phyloP scores from a whole-genome alignment of 2,797 vertebrate species.

The Lophotriccus pileatus region DNA sequence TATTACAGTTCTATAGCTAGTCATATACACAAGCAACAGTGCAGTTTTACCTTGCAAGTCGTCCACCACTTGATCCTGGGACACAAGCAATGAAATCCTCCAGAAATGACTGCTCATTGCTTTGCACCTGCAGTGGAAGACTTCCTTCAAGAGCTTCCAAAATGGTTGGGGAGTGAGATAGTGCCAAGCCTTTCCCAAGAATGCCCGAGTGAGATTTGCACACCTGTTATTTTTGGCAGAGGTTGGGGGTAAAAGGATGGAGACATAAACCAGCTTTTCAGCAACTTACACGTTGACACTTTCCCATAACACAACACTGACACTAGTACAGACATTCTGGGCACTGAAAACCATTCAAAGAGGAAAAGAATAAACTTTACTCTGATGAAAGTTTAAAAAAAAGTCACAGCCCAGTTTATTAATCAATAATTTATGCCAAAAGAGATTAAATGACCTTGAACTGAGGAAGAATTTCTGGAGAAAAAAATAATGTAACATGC shows the following conservation, averaged over 20 bases:
- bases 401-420: not conserved
- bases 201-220: conserved; percentile 95
- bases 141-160: conserved; percentile 96
- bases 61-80: conserved; percentile 93
- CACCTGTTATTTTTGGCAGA: conserved; percentile 75
- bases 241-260: not conserved
- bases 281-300: not conserved
- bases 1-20: not conserved
- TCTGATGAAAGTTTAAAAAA: not conserved
- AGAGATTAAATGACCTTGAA: not conserved
- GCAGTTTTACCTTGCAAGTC: conserved; percentile 87
- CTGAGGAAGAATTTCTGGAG: not conserved
- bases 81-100: conserved; percentile 98
- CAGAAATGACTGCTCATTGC: conserved; percentile 97
- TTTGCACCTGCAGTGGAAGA: conserved; percentile 94
- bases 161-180: conserved; percentile 96
- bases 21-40: not conserved
- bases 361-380: not conserved
- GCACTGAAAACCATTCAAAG: not conserved
- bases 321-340: not conserved
- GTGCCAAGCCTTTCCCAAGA: conserved; percentile 93
- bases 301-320: not conserved
- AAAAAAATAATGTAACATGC: not conserved
- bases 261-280: not conserved
- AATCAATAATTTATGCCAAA: not conserved